Percentiles rank a stretch among this genome's conserved stretches.
phyloP scores from a whole-genome alignment of 2,888 invertebrate genomes.

The Idaea dimidiata region DNA sequence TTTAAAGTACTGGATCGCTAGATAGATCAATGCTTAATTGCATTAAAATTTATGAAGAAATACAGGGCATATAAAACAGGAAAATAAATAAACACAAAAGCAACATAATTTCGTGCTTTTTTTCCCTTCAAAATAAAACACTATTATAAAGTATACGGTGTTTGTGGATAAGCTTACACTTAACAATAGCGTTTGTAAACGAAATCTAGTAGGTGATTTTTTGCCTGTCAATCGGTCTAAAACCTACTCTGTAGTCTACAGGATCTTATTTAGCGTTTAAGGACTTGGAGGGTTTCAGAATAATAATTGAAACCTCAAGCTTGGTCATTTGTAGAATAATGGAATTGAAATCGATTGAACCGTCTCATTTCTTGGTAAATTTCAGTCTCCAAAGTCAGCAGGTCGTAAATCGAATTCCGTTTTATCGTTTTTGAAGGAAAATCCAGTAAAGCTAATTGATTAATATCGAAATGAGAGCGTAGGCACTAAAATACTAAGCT shows the following conservation, averaged over 20 bases:
- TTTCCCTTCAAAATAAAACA: too few relatives aligned
- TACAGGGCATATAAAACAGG: too few relatives aligned
- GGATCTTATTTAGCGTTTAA: not conserved
- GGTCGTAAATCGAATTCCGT: not conserved
- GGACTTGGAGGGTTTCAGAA: not conserved
- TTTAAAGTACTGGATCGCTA: too few relatives aligned
- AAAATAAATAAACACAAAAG: too few relatives aligned
- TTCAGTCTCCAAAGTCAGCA: not conserved
- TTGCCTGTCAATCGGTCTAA: not conserved
- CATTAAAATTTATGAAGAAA: too few relatives aligned
- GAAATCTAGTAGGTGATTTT: too few relatives aligned
- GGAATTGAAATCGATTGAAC: conserved; percentile 34
- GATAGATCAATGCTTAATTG: too few relatives aligned
- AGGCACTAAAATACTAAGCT: not conserved
- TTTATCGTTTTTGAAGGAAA: not conserved
- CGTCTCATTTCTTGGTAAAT: conserved; percentile 1
- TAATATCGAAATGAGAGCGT: not conserved
- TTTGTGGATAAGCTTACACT: too few relatives aligned
- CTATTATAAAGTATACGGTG: too few relatives aligned
- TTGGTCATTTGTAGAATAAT: not conserved
- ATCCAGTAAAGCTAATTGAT: not conserved
- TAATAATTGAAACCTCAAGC: not conserved
- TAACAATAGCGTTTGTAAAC: too few relatives aligned
- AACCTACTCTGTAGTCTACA: not conserved
- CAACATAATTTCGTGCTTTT: too few relatives aligned